Conservation (phyloP, 2,888 invertebrate genomes). For the Alviniconcha strummeri region DNA sequence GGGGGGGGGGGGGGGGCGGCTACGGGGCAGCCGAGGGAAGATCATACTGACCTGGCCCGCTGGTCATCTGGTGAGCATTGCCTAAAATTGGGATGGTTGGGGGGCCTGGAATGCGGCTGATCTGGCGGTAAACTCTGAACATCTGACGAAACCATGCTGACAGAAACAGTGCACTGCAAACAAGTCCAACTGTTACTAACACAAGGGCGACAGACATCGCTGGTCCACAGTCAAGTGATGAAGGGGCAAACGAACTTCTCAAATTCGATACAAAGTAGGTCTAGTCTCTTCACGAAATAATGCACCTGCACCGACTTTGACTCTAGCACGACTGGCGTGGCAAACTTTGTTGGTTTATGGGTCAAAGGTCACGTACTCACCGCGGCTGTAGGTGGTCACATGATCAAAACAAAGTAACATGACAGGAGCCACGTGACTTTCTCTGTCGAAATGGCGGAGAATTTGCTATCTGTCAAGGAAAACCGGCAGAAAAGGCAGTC, state of each 20-base stretch:
- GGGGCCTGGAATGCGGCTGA: conserved; percentile 79
- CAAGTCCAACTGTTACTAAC: neutral
- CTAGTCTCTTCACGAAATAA: neutral
- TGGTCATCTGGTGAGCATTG: conserved; percentile 79
- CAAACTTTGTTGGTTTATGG: no score
- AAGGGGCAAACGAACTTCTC: no score
- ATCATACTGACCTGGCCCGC: conserved; percentile 76
- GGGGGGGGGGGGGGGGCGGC: no score
- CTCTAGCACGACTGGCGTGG: neutral
- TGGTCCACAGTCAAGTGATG: neutral
- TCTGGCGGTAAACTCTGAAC: conserved; percentile 42
- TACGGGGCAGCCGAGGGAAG: no score
- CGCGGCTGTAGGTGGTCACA: neutral
- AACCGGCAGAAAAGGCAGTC: no score
- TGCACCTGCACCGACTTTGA: conserved; percentile 1
- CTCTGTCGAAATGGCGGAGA: conserved; percentile 4
- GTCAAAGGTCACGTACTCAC: no score
- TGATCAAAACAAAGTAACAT: conserved; percentile 11
- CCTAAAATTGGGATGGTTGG: conserved; percentile 79
- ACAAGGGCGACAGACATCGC: neutral
- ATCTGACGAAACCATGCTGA: conserved; percentile 12
- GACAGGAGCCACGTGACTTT: neutral
- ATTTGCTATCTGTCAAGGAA: neutral
- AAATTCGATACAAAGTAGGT: no score
- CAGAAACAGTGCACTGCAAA: neutral